Percentiles rank a stretch among this genome's conserved stretches.
These are phyloP conservation scores for Schizopygopsis malacanthus DNA, from an alignment of 2,797 vertebrate genomes.

Conservation along the genomic window DNA sequence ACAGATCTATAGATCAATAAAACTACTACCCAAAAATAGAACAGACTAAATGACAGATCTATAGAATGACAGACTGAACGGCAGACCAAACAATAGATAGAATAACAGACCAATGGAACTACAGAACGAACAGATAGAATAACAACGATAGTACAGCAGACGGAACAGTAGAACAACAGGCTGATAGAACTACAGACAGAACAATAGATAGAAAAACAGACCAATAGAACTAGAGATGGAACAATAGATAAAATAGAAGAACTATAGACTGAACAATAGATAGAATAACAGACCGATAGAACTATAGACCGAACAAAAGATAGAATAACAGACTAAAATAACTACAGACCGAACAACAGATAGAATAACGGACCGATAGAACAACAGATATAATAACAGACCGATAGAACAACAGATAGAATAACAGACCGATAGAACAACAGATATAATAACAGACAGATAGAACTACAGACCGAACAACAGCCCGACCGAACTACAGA, in stretches of 20 bases:
- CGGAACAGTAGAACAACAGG: background rate
- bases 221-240: too few relatives aligned
- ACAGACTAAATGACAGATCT: background rate
- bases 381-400: background rate
- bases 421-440: background rate
- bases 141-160: background rate
- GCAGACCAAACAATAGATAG: background rate
- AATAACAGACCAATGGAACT: background rate
- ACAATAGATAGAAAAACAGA: background rate
- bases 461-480: background rate
- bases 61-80: background rate
- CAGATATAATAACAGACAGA: background rate
- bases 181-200: too few relatives aligned
- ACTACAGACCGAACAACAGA: background rate
- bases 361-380: constrained; percentile 21
- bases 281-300: too few relatives aligned
- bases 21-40: too few relatives aligned
- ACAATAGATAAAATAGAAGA: too few relatives aligned
- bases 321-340: background rate
- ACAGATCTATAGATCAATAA: background rate
- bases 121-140: background rate
- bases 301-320: background rate
- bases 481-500: too few relatives aligned
- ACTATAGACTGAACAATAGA: too few relatives aligned
- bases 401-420: background rate